Percentiles rank a stretch among this genome's conserved stretches.
Conservation (phyloP, 1,140 invertebrate species). For the Ips nitidus region DNA sequence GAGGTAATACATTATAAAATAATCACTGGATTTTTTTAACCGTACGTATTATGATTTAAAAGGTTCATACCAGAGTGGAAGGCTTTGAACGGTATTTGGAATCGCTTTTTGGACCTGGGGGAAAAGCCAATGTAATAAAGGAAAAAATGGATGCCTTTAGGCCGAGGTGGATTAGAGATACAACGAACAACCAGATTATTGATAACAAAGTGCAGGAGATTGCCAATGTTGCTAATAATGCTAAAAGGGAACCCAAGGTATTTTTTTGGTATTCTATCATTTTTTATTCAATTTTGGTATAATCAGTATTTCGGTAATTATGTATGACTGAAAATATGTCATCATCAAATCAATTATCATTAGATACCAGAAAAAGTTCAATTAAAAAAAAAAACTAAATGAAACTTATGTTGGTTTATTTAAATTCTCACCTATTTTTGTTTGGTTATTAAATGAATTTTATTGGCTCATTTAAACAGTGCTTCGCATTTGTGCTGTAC, state of each 20-base stretch:
- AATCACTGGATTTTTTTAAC: slow-evolving; percentile 36
- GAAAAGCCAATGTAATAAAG: slow-evolving; percentile 61
- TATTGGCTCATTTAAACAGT: too few relatives aligned
- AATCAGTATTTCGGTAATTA: too few relatives aligned
- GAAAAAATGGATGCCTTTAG: slow-evolving; percentile 53
- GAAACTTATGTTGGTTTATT: too few relatives aligned
- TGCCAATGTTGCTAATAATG: slow-evolving; percentile 63
- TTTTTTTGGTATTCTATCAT: slow-evolving; percentile 1
- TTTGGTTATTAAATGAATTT: too few relatives aligned
- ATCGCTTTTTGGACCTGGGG: slow-evolving; percentile 74
- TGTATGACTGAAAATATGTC: too few relatives aligned
- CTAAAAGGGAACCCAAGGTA: slow-evolving; percentile 61
- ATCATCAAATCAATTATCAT: too few relatives aligned
- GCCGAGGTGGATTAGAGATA: slow-evolving; percentile 44
- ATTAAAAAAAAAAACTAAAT: too few relatives aligned
- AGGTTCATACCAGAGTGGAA: slow-evolving; percentile 75
- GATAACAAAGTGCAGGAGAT: slow-evolving; percentile 60
- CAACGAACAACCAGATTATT: slow-evolving; percentile 51
- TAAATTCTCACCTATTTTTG: too few relatives aligned
- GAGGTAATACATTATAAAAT: slow-evolving; percentile 59
- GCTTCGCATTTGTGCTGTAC: too few relatives aligned
- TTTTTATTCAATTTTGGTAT: too few relatives aligned
- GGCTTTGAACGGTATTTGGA: slow-evolving; percentile 85
- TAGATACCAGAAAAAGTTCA: too few relatives aligned
- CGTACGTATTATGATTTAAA: slow-evolving; percentile 31